Base-by-base conservation (phyloP, 2,113 vertebrate species). In the Thryonomys swinderianus region DNA sequence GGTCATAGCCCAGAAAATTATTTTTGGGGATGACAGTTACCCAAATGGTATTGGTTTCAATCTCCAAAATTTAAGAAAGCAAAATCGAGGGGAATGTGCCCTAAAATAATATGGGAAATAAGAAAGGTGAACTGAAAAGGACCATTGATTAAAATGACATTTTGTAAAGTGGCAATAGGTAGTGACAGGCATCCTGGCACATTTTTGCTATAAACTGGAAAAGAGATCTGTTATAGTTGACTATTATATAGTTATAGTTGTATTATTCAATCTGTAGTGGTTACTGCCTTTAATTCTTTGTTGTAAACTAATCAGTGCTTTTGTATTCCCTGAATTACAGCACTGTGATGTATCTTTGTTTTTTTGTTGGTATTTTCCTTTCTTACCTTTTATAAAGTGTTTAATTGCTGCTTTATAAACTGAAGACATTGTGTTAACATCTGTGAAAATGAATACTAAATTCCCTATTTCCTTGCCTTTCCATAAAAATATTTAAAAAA, bases 151-250 rank as follows among this genome's bases (percentile, higher is more conserved):
- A 91, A 88, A 81, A 82, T 89, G 85, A 1, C 79, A 73, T 16
- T 88, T 94, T n/a, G 12, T 57, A n/a, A 88, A 78, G 17, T 67
- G 57, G 6, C 32, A 80, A 3, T 55, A 1, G 74, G 40, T 21
- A 7, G n/a, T n/a, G 48, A 69, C n/a, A 40, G 42, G 16, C 25
- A 84, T 89, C 79, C 17, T 79, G 84, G 88, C 5, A 84, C 34
- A 51, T 7, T 88, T 21, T 79, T 91, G 57, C 67, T 62, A 1
- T 89, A 90, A 85, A 83, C 86, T 89, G 89, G 67, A 89, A 91
- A 88, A 61, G 53, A 83, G 45, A 88, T 21, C 10, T 64, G 21
- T 3, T 67, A 74, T 37, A 51, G 25, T 12, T 67, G n/a, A 51
- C 48, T 51, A 10, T 51, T 51, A 51, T 51, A 51, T 51, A 51